These are phyloP conservation scores for Tenthredo livida DNA, from an alignment of 2,888 invertebrate species.

Conservation along the genomic window DNA sequence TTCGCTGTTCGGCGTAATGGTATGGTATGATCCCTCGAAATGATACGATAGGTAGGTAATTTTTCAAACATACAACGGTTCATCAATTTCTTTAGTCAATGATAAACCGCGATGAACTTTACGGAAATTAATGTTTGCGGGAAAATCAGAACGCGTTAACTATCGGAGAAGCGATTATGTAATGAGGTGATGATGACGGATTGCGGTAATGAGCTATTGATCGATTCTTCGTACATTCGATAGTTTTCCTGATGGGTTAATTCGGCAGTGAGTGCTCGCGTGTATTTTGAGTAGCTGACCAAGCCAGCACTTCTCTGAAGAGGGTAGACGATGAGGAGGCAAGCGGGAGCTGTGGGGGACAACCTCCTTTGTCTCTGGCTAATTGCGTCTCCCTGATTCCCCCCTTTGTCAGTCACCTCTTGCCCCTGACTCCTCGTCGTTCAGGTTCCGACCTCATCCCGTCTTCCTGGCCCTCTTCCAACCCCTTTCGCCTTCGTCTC, in stretches of 20 bases:
- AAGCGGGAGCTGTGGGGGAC: slow-evolving; percentile 33
- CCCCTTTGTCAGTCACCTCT: slow-evolving; percentile 25
- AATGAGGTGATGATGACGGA: neutral
- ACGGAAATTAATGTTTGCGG: neutral
- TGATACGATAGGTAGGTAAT: neutral
- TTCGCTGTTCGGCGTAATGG: neutral
- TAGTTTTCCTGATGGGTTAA: neutral
- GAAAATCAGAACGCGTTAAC: neutral
- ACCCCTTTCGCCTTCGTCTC: slow-evolving; percentile 34
- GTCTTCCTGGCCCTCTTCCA: slow-evolving; percentile 22
- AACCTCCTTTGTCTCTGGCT: slow-evolving; percentile 51
- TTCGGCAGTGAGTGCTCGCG: neutral
- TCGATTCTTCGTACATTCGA: neutral
- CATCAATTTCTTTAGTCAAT: neutral
- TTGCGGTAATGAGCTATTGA: slow-evolving; percentile 7
- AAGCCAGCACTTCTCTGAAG: slow-evolving; percentile 49
- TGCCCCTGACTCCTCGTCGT: neutral
- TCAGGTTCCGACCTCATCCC: slow-evolving; percentile 4
- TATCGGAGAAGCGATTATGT: neutral
- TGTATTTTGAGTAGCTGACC: slow-evolving; percentile 50
- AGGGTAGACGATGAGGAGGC: slow-evolving; percentile 45
- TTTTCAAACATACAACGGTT: neutral
- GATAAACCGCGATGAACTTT: neutral
- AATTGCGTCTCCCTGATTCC: slow-evolving; percentile 36
- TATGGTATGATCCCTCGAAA: neutral